Evolutionary conservation across 2,113 vertebrate species (phyloP).

Genomic region (Nycticorax nycticorax): DNA sequence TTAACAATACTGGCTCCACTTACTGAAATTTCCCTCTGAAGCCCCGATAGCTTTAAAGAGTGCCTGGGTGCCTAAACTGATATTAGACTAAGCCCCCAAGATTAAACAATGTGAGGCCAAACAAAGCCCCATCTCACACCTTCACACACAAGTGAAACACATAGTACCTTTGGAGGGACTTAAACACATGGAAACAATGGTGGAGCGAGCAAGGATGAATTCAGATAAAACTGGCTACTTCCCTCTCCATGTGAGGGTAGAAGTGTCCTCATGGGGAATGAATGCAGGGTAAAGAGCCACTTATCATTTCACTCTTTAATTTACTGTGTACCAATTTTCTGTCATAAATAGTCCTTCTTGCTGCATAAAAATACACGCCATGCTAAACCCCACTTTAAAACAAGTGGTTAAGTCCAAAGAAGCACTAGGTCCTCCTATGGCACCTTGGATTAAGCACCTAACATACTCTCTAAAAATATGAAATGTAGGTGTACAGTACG

Average conservation of each 20-base stretch:
- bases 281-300: not conserved
- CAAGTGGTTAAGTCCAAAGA: not conserved
- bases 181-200: not conserved
- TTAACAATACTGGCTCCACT: not conserved
- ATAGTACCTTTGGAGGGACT: not conserved
- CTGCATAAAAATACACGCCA: not conserved
- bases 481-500: not conserved
- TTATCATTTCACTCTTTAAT: not conserved
- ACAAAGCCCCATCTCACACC: not conserved
- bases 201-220: not conserved
- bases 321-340: not conserved
- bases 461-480: not conserved
- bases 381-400: not conserved
- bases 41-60: not conserved
- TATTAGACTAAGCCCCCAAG: not conserved
- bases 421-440: not conserved
- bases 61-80: not conserved
- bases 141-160: not conserved
- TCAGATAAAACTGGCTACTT: not conserved
- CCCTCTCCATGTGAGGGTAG: not conserved
- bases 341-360: not conserved
- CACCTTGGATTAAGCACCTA: not conserved
- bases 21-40: not conserved
- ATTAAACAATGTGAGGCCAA: not conserved
- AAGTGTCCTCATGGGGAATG: not conserved